Percentiles rank a stretch among this genome's conserved stretches.
These are phyloP conservation scores for Umimayanthus chanpuru DNA, from an alignment of 92 coral and sea anemone genomes.

Conservation along the genomic window DNA sequence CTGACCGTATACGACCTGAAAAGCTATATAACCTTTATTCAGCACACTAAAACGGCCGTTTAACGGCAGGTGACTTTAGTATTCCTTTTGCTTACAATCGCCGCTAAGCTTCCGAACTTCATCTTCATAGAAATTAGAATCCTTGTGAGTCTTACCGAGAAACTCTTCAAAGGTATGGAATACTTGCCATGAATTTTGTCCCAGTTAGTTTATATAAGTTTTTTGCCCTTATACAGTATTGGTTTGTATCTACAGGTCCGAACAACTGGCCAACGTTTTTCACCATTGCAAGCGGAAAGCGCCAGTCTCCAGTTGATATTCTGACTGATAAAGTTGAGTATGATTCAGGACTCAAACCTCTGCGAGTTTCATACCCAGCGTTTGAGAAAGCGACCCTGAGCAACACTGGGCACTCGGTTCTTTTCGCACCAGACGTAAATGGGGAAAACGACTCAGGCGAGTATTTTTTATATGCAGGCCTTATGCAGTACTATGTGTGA, in stretches of 20 bases:
- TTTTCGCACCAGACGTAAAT: constrained; percentile 34
- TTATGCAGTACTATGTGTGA: no score
- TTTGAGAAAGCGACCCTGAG: constrained; percentile 38
- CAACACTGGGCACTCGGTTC: constrained; percentile 46
- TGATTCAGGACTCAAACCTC: constrained; percentile 60
- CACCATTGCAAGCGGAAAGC: constrained; percentile 66
- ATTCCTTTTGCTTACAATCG: no score
- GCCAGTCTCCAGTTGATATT: constrained; percentile 91
- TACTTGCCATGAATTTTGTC: neutral
- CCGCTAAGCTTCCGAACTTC: no score
- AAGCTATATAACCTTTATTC: no score
- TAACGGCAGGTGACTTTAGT: no score
- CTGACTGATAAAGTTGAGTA: constrained; percentile 49
- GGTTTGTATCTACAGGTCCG: constrained; percentile 59
- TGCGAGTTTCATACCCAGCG: constrained; percentile 46
- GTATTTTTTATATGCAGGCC: neutral
- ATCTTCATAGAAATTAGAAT: no score
- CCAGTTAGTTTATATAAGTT: neutral
- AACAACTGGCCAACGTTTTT: constrained; percentile 67
- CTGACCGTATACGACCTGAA: no score
- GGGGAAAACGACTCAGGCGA: constrained; percentile 47
- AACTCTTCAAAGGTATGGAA: no score
- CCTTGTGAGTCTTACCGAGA: no score
- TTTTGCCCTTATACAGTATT: neutral
- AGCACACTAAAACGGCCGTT: no score